Conservation (phyloP, 2,888 invertebrate species). For the Stenotaenia linearis region DNA sequence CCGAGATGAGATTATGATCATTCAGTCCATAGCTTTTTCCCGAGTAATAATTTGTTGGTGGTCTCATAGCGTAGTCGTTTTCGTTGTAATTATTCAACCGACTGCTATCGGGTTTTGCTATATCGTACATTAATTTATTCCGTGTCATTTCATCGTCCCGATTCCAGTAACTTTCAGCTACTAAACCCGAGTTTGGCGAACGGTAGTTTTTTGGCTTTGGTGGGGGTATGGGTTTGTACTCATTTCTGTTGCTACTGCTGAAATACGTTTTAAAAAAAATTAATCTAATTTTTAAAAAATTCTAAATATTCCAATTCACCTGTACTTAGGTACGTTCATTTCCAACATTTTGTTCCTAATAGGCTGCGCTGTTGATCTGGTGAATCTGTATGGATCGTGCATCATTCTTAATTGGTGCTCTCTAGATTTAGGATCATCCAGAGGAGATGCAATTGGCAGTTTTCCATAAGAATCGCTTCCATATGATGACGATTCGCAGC, state of each 20-base stretch:
- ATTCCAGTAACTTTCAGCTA: conserved; percentile 34
- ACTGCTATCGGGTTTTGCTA: conserved; percentile 26
- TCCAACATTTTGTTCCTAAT: conserved; percentile 43
- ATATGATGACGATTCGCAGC: conserved; percentile 72
- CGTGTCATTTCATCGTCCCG: conserved; percentile 32
- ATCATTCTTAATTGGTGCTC: conserved; percentile 36
- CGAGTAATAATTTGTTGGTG: conserved; percentile 37
- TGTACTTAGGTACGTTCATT: conserved; percentile 37
- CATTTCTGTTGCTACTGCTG: conserved; percentile 38
- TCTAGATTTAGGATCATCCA: conserved; percentile 61
- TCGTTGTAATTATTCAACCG: conserved; percentile 37
- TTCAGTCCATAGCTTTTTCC: conserved; percentile 35
- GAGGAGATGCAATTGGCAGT: conserved; percentile 24
- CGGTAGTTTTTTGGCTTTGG: conserved; percentile 90
- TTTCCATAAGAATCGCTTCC: conserved; percentile 48
- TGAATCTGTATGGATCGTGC: conserved; percentile 60
- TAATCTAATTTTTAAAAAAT: no score
- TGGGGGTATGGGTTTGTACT: conserved; percentile 83
- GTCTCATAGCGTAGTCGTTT: conserved; percentile 36
- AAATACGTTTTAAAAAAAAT: no score
- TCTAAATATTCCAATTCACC: background rate
- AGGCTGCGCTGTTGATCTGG: conserved; percentile 61
- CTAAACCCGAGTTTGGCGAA: conserved; percentile 53
- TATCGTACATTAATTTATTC: background rate
- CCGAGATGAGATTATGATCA: conserved; percentile 34